Evolutionary conservation across 1,140 invertebrate species (phyloP).

Genomic region (Aradophagus sp.): DNA sequence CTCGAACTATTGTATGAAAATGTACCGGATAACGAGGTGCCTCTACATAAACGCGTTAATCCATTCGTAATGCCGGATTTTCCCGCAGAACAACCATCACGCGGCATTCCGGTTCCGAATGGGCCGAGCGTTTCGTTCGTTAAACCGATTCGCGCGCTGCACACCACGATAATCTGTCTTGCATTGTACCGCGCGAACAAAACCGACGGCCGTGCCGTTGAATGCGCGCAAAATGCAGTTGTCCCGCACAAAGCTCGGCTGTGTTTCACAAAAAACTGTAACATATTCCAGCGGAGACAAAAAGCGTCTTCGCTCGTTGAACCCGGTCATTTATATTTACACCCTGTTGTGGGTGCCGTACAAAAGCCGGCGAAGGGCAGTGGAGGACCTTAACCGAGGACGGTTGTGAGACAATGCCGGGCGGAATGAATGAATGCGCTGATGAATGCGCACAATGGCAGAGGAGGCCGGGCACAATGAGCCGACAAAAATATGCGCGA

Average conservation of each 20-base stretch:
- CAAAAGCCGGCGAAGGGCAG: slow-evolving; percentile 60
- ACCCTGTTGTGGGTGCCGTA: slow-evolving; percentile 55
- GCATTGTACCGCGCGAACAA: slow-evolving; percentile 19
- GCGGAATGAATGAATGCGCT: slow-evolving; percentile 73
- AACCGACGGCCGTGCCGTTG: slow-evolving; percentile 8
- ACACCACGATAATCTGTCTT: slow-evolving; percentile 40
- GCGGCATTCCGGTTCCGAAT: too few relatives aligned
- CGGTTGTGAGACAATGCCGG: slow-evolving; percentile 68
- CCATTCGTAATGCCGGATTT: too few relatives aligned
- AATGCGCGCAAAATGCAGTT: slow-evolving; percentile 36
- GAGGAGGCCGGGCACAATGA: slow-evolving; percentile 68
- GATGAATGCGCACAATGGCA: slow-evolving; percentile 72
- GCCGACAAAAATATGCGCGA: slow-evolving; percentile 69
- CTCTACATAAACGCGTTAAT: too few relatives aligned
- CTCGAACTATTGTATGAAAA: too few relatives aligned
- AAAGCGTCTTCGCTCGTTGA: slow-evolving; percentile 41
- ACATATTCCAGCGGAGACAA: slow-evolving; percentile 42
- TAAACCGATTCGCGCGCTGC: too few relatives aligned
- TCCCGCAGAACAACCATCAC: too few relatives aligned
- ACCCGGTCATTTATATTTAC: slow-evolving; percentile 52
- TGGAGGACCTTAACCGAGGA: slow-evolving; percentile 65
- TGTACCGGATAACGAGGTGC: too few relatives aligned
- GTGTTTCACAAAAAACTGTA: slow-evolving; percentile 47
- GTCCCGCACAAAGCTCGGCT: slow-evolving; percentile 18
- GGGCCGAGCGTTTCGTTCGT: too few relatives aligned